Base-by-base conservation (phyloP, 1,140 invertebrate species). In the Zelostemma sp. region DNA sequence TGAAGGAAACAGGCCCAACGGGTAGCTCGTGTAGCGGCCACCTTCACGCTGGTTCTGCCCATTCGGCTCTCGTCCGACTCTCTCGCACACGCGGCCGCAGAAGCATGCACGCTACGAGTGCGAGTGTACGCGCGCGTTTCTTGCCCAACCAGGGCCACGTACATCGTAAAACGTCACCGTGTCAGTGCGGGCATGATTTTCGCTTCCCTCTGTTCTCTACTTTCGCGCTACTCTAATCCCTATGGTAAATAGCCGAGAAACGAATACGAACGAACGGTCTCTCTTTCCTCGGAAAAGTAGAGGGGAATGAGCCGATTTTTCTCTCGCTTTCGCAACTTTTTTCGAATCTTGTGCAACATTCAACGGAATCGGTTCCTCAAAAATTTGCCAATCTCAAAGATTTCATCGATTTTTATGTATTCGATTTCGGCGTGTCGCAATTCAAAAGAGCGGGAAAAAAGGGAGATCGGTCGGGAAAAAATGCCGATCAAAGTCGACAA, bases 401-500 rank as follows among this genome's bases (percentile, higher is more conserved):
- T n/a, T n/a, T n/a, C n/a, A n/a, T n/a, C n/a, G n/a, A n/a, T n/a
- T n/a, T n/a, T n/a, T n/a, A n/a, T n/a, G n/a, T n/a, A n/a, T n/a
- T n/a, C n/a, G n/a, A n/a, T n/a, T n/a, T n/a, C n/a, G n/a, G n/a
- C n/a, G n/a, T n/a, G n/a, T n/a, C n/a, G n/a, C n/a, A n/a, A n/a
- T n/a, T n/a, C n/a, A n/a, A 25, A 1, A 41, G 35, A 45, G 59
- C 50, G 25, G 60, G 63, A 64, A 61, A 65, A 65, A 53, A 45
- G 57, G 61, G 61, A 70, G 57, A 70, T 70, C 68, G 63, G 68
- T n/a, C n/a, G 65, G 68, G 67, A 56, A 57, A 62, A 65, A 65
- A 70, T 70, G 47, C 57, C 56, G 68, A 53, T 48, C 68, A 70
- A 70, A 70, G 68, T 70, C 68, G 68, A 70, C 64, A 61, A 53